Percentiles rank a stretch among this genome's conserved stretches.
phyloP scores from a whole-genome alignment of 2,888 invertebrate genomes.

The Erannis defoliaria region DNA sequence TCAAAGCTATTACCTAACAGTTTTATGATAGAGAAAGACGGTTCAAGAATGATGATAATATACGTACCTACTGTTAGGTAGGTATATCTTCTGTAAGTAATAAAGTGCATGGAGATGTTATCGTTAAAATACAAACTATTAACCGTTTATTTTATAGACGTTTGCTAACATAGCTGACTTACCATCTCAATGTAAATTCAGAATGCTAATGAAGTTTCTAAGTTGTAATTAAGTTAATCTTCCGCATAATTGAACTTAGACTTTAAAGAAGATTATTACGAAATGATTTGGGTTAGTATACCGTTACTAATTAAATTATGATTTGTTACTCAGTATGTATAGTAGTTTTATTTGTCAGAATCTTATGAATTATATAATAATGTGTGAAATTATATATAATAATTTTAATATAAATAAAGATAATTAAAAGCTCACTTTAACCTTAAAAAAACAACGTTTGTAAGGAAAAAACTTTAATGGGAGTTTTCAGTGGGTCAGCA shows the following conservation, averaged over 20 bases:
- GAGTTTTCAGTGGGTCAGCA: too few species aligned
- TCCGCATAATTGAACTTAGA: background rate
- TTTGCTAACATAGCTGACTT: background rate
- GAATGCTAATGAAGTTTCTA: slow-evolving; percentile 15
- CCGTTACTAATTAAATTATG: too few species aligned
- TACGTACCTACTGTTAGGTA: background rate
- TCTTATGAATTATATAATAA: too few species aligned
- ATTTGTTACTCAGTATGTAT: too few species aligned
- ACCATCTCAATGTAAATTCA: slow-evolving; percentile 9
- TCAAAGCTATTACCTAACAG: slow-evolving; percentile 20
- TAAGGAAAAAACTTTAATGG: too few species aligned
- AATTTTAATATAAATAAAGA: too few species aligned
- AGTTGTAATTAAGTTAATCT: background rate
- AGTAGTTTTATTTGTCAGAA: too few species aligned
- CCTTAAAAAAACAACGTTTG: too few species aligned
- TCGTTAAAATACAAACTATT: slow-evolving; percentile 12
- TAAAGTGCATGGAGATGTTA: slow-evolving; percentile 15
- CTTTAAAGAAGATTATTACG: background rate
- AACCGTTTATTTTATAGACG: slow-evolving; percentile 16
- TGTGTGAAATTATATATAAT: too few species aligned
- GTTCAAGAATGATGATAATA: slow-evolving; percentile 5
- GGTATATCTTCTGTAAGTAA: slow-evolving; percentile 1
- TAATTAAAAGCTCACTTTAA: too few species aligned
- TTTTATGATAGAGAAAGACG: slow-evolving; percentile 10
- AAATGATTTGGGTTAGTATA: background rate